Conservation (phyloP, 1,140 invertebrate species). For the Drosophila asahinai region DNA sequence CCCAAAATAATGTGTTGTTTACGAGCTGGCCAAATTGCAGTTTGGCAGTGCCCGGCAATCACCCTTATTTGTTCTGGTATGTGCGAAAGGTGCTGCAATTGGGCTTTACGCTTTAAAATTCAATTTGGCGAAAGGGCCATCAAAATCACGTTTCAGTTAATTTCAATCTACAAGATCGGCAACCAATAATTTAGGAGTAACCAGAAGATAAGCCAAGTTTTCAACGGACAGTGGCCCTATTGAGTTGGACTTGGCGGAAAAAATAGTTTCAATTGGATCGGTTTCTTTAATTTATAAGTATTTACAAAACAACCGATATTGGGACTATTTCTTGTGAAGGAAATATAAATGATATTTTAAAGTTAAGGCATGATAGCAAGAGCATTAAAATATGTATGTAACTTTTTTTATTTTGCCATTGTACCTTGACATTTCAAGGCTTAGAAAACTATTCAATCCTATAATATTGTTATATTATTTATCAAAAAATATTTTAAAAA, state of each 20-base stretch:
- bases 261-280: neutral
- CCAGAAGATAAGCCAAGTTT: conserved; percentile 7
- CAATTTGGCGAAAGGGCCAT: conserved; percentile 39
- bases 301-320: no score
- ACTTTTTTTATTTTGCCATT: no score
- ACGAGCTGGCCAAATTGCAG: conserved; percentile 34
- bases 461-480: no score
- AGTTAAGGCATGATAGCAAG: no score
- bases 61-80: conserved; percentile 44
- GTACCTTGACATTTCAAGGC: no score
- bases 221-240: neutral
- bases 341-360: no score
- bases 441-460: no score
- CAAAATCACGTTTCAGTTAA: conserved; percentile 29
- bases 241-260: neutral
- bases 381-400: no score
- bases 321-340: no score
- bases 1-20: conserved; percentile 59
- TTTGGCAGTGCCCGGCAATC: conserved; percentile 31
- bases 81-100: conserved; percentile 20
- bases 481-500: no score
- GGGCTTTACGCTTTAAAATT: conserved; percentile 57
- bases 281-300: no score
- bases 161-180: conserved; percentile 7
- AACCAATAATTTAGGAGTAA: conserved; percentile 33